Base-by-base conservation (phyloP, 2,888 invertebrate species). In the Idaea straminata region DNA sequence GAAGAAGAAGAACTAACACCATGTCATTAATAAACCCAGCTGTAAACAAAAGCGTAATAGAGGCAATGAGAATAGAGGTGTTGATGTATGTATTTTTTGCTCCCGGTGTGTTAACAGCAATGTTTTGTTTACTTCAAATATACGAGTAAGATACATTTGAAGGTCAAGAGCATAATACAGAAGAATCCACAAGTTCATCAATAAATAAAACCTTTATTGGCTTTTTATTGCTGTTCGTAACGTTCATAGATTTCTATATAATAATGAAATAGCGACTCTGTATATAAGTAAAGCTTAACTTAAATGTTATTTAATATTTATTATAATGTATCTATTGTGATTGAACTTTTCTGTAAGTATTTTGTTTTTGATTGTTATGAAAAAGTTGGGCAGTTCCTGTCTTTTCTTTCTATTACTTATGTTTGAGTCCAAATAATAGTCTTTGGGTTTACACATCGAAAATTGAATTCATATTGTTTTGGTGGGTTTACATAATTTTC, bases 171-270 rank as follows among this genome's bases (percentile, higher is more conserved):
- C 47, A 57, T 67, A 63, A 61, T 63, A 57, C 59, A 59, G 15
- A 47, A 47, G 47, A 34, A 38, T 10, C 57, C 38, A 35, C 61
- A 66, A 67, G 64, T 70, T 70, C 64, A 65, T 63, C 61, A 64
- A 68, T 70, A 68, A 68, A 68, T 65, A 64, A 66, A 62, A 65
- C 57, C 63, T 68, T 58, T 69, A 69, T 64, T 69, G 69, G 15
- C 62, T 64, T 69, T 69, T 66, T 67, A 69, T 71, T 64, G 61
- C 57, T 6, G 34, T 59, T 59, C 34, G 25, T 16, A 59, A 59
- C 13, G 25, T 59, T 59, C 59, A 59, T 59, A 16, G 59, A 59
- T 59, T 5, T 59, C 34, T 34, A 16, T 34, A 15, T 34, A 59
- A 59, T 59, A 59, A 59, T 16, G 13, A 47, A 47, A 47, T 47